These are phyloP conservation scores for Geococcyx californianus DNA, from an alignment of 2,113 vertebrate species.

Conservation along the genomic window DNA sequence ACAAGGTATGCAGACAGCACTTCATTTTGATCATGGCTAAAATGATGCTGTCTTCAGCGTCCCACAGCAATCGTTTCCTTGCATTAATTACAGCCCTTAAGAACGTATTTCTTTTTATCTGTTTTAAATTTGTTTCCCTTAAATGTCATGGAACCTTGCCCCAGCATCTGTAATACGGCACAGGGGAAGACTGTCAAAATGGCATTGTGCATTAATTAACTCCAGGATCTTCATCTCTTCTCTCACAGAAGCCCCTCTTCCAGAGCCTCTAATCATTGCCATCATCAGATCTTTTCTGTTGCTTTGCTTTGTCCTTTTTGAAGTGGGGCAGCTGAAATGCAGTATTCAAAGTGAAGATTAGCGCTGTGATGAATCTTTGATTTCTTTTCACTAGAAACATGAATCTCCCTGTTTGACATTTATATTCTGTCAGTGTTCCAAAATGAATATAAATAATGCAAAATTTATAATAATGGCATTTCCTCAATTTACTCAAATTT, in stretches of 20 bases:
- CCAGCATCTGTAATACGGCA: neutral
- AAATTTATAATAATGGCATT: constrained; percentile 46
- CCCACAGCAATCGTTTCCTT: neutral
- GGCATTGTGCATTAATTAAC: neutral
- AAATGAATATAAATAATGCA: constrained; percentile 66
- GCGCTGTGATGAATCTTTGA: constrained; percentile 28
- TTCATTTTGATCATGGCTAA: neutral
- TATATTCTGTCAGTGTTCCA: constrained; percentile 40
- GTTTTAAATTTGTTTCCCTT: constrained; percentile 6
- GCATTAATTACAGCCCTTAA: constrained; percentile 36
- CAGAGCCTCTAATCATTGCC: neutral
- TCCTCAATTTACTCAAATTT: constrained; percentile 34
- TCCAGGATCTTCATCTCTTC: neutral
- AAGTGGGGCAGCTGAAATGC: neutral
- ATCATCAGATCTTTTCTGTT: neutral
- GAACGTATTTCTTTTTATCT: constrained; percentile 31
- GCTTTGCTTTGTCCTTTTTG: neutral
- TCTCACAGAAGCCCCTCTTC: neutral
- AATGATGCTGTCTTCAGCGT: neutral
- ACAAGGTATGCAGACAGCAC: neutral
- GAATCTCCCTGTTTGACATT: constrained; percentile 45
- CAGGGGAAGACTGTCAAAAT: neutral
- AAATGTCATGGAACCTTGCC: neutral
- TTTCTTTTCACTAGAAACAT: neutral
- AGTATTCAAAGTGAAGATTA: neutral